Evolutionary conservation across 2,888 invertebrate genomes (phyloP), one percentile per base, ranked within the genome.

Genomic region (Dusona sp.): DNA sequence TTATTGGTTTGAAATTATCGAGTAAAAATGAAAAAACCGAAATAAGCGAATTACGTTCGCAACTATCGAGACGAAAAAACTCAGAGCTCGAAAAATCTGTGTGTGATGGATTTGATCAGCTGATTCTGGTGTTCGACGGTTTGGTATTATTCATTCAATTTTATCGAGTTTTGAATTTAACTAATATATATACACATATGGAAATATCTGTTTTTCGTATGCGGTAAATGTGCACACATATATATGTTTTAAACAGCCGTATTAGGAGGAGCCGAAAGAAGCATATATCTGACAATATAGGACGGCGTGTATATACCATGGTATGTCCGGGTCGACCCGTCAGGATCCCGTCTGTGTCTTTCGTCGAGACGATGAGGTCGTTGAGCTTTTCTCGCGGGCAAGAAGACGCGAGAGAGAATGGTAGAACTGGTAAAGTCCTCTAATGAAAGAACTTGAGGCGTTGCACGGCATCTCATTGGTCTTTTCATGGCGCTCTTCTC

Each of bases 331-430:
- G 78, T 83, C 78, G 45, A 57, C 36, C 65, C 70, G 73, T 80
- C 48, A 65, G 65, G 67, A 57, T 77, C 54, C 54, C 75, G 45
- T 65, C 77, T 77, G 79, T 80, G 75, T 80, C 65, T 85, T 85
- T 72, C 65, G 77, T 72, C 80, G 72, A 81, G 77, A 80, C 84
- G 84, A 80, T 42, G 80, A 85, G 80, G 84, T 81, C 84, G 77
- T 80, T 85, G 85, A 78, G 81, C 85, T 48, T 77, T 38, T 22
- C 77, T 51, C 78, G 74, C 25, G 74, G 42, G 64, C 65, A 82
- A 84, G 82, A 84, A 83, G 65, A 67, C 54, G 57, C 25, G 42
- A 33, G 70, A 45, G 74, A 74, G 68, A 79, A 57, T 45, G 68
- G 29, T 74, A 33, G 54, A 54, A 38, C 25, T 51, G 54, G 73